Percentiles rank a stretch among this genome's conserved stretches.
These are phyloP conservation scores for Therioaphis trifolii DNA, from an alignment of 2,888 invertebrate genomes.

Conservation along the genomic window DNA sequence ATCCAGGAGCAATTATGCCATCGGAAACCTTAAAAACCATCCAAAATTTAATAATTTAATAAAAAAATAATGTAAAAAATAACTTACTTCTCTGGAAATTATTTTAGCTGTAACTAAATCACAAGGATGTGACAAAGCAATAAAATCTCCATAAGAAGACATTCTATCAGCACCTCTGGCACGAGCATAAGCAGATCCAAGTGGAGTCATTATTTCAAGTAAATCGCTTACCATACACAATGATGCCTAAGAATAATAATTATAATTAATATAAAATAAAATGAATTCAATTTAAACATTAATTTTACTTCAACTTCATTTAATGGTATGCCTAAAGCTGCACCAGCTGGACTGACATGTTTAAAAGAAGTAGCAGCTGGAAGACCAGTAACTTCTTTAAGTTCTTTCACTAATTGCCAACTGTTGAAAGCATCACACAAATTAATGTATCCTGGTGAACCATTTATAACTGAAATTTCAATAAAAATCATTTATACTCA, in stretches of 20 bases:
- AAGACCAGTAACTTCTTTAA: slow-evolving; percentile 80
- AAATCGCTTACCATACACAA: slow-evolving; percentile 95
- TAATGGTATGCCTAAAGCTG: slow-evolving; percentile 86
- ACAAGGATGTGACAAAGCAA: slow-evolving; percentile 91
- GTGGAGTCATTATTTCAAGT: slow-evolving; percentile 77
- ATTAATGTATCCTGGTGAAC: slow-evolving; percentile 97
- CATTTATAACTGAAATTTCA: slow-evolving; percentile 79
- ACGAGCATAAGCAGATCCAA: slow-evolving; percentile 92
- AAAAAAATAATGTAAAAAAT: neutral
- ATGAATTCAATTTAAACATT: slow-evolving; percentile 37
- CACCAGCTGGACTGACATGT: slow-evolving; percentile 98
- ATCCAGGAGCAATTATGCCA: slow-evolving; percentile 97
- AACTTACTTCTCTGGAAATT: slow-evolving; percentile 78
- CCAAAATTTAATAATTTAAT: neutral
- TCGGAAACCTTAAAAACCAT: slow-evolving; percentile 84
- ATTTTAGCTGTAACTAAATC: slow-evolving; percentile 91
- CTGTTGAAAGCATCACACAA: slow-evolving; percentile 97
- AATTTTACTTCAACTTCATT: slow-evolving; percentile 62
- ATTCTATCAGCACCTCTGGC: slow-evolving; percentile 98
- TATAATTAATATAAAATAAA: slow-evolving; percentile 4
- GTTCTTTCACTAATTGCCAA: slow-evolving; percentile 94
- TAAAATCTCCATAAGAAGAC: slow-evolving; percentile 99
- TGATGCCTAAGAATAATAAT: slow-evolving; percentile 74
- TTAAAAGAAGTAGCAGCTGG: slow-evolving; percentile 98
- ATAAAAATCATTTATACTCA: neutral